Evolutionary conservation across 2,113 vertebrate species (phyloP).

Genomic region (Atlantisia rogersi): DNA sequence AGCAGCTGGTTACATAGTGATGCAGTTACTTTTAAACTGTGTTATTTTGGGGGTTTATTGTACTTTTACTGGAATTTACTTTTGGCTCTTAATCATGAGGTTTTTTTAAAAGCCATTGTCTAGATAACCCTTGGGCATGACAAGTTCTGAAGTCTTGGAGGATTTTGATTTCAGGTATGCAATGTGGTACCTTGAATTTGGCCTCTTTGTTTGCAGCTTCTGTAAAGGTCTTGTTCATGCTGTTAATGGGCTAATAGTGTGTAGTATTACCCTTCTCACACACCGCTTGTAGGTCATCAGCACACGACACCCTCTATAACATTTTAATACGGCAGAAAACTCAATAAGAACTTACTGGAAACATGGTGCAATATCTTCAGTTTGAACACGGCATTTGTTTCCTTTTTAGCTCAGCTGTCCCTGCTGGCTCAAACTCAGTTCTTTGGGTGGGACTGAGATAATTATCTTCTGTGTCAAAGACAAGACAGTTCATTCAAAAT

Average conservation of each 20-base stretch:
- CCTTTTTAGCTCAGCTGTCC: slow-evolving; percentile 33
- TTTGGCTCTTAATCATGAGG: not conserved
- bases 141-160: not conserved
- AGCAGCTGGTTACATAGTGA: not conserved
- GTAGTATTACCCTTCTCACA: not conserved
- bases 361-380: not conserved
- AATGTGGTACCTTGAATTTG: not conserved
- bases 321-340: not conserved
- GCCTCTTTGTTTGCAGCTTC: not conserved
- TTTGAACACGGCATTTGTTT: not conserved
- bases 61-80: not conserved
- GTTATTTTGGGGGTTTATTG: not conserved
- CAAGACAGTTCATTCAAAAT: slow-evolving; percentile 43
- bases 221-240: not conserved
- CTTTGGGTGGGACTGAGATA: slow-evolving; percentile 25
- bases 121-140: not conserved
- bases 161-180: not conserved
- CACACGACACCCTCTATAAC: not conserved
- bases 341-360: slow-evolving; percentile 9
- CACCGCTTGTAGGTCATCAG: not conserved
- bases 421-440: slow-evolving; percentile 26
- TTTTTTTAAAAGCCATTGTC: not conserved
- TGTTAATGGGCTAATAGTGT: not conserved
- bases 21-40: not conserved
- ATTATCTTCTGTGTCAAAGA: slow-evolving; percentile 45